Conservation (phyloP, 2,797 vertebrate genomes). For the Sebastes taczanowskii region DNA sequence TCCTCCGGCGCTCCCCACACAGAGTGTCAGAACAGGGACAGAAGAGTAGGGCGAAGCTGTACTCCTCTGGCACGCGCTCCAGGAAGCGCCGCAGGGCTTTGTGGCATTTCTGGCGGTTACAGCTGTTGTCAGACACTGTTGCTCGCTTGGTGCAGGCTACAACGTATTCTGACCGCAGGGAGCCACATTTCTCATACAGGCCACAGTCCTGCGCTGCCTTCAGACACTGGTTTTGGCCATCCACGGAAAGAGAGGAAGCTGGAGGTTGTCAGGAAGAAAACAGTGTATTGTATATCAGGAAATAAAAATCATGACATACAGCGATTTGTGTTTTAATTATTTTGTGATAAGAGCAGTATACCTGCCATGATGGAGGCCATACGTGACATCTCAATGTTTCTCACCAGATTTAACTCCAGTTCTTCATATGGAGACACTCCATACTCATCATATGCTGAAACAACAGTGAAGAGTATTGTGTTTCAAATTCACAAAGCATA, state of each 20-base stretch:
- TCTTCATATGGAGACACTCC: conserved; percentile 91
- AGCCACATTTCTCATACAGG: conserved; percentile 89
- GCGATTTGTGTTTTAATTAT: background rate
- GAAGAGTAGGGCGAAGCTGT: conserved; percentile 91
- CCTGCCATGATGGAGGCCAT: conserved; percentile 88
- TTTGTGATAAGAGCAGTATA: conserved; percentile 41
- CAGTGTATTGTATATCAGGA: background rate
- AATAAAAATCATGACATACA: background rate
- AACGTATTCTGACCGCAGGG: conserved; percentile 90
- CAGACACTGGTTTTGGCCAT: conserved; percentile 90
- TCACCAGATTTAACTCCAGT: conserved; percentile 82
- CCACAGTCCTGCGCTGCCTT: conserved; percentile 91
- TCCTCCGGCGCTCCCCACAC: conserved; percentile 92
- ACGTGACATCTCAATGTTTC: conserved; percentile 86
- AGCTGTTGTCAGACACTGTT: conserved; percentile 77
- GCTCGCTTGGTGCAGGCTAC: conserved; percentile 86
- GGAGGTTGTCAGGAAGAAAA: background rate
- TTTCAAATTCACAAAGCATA: background rate
- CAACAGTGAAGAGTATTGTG: background rate
- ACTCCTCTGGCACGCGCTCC: conserved; percentile 90
- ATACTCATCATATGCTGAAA: conserved; percentile 86
- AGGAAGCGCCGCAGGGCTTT: conserved; percentile 90
- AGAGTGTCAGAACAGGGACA: conserved; percentile 90
- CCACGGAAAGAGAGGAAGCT: conserved; percentile 79
- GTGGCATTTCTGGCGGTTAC: conserved; percentile 91